These are phyloP conservation scores for Zosterops lateralis DNA, from an alignment of 2,113 vertebrate genomes.

Conservation along the genomic window DNA sequence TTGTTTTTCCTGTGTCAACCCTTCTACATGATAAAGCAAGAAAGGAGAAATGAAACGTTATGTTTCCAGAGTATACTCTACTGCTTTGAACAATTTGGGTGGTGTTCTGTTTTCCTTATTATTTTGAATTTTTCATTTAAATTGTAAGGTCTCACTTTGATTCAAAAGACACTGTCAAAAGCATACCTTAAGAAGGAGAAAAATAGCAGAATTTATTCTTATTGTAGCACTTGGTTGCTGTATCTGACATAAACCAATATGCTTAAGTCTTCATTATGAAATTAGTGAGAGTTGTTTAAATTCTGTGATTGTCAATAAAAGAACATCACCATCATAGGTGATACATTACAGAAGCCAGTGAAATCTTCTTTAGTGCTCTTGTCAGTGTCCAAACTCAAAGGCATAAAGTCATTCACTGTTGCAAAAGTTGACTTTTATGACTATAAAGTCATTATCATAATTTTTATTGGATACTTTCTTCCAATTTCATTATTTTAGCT, in stretches of 20 bases:
- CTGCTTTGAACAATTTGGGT: not conserved
- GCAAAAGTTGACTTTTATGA: not conserved
- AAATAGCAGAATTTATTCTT: not conserved
- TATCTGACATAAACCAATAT: not conserved
- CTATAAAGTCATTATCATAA: not conserved
- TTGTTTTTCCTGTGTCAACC: not conserved
- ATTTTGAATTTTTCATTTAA: not conserved
- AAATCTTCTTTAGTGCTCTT: not conserved
- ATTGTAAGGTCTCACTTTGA: not conserved
- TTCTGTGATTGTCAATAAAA: not conserved
- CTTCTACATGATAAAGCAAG: not conserved
- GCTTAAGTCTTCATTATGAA: not conserved
- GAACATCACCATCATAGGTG: fast-evolving
- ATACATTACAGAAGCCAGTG: not conserved
- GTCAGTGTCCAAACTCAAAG: not conserved
- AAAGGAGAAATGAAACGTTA: not conserved
- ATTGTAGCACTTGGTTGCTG: not conserved
- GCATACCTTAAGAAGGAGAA: fast-evolving
- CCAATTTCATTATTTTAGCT: not conserved
- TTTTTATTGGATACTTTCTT: not conserved
- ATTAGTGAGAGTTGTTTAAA: not conserved
- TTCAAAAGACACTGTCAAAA: not conserved
- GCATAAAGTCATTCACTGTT: not conserved
- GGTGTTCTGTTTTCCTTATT: not conserved
- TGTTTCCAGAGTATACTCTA: not conserved